A percentile compares a stretch with the other conserved stretches of the same genome.
Conservation (phyloP, 2,113 vertebrate species). For the Donacobius atricapilla region DNA sequence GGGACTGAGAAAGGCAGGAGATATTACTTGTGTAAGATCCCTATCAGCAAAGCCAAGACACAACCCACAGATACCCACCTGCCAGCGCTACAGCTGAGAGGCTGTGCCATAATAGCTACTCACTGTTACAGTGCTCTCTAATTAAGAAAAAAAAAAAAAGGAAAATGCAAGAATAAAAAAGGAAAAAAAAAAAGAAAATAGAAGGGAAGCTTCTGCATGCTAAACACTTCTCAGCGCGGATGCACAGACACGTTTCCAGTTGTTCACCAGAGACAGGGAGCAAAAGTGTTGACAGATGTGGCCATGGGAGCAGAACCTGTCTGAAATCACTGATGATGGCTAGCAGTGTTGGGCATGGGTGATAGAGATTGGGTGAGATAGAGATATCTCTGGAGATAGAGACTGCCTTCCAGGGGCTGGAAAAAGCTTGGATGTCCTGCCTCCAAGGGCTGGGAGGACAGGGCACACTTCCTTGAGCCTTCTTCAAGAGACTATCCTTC, state of each 20-base stretch:
- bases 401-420: neutral
- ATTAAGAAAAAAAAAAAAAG: neutral
- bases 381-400: neutral
- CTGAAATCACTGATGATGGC: too few relatives aligned
- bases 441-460: neutral
- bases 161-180: neutral
- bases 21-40: neutral
- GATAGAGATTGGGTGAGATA: neutral
- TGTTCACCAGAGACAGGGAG: neutral
- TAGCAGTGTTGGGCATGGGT: neutral
- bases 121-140: neutral
- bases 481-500: neutral
- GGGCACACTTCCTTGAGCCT: accelerated
- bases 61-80: neutral
- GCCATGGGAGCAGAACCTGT: accelerated
- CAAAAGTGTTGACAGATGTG: neutral
- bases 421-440: neutral
- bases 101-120: neutral
- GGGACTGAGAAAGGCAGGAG: neutral
- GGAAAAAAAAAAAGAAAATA: neutral
- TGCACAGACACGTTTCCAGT: accelerated
- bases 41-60: neutral
- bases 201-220: neutral
- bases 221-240: accelerated
- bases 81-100: neutral